Conservation (phyloP, 2,888 invertebrate species). For the Rugalucina vietnamica region DNA sequence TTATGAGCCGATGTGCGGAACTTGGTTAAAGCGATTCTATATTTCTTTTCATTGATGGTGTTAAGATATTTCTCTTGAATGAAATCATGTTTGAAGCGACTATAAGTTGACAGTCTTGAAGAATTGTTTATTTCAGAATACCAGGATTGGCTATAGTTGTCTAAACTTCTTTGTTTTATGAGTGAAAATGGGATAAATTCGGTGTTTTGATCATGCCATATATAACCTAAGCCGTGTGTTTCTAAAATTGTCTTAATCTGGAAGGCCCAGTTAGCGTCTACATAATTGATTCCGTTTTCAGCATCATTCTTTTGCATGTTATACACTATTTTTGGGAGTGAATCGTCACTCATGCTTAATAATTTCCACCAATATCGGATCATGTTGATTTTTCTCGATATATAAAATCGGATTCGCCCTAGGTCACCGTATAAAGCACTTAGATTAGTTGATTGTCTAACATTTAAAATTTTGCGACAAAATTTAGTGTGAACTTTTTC, state of each 20-base stretch:
- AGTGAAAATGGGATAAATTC: background rate
- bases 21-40: background rate
- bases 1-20: background rate
- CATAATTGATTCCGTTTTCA: background rate
- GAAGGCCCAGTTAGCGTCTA: background rate
- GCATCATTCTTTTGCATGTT: background rate
- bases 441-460: too few species aligned
- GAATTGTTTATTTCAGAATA: background rate
- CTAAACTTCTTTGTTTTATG: slow-evolving; percentile 1
- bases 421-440: too few species aligned
- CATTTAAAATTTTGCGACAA: too few species aligned
- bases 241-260: background rate
- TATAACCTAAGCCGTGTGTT: background rate
- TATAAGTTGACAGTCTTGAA: background rate
- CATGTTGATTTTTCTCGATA: too few species aligned
- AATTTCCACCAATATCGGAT: too few species aligned
- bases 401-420: too few species aligned
- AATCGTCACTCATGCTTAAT: background rate
- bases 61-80: background rate
- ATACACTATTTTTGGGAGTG: background rate
- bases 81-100: background rate
- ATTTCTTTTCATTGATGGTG: background rate
- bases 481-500: too few species aligned
- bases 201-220: background rate
- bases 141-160: background rate